phyloP scores from a whole-genome alignment of 2,888 invertebrate genomes.

The Euclidia mi region DNA sequence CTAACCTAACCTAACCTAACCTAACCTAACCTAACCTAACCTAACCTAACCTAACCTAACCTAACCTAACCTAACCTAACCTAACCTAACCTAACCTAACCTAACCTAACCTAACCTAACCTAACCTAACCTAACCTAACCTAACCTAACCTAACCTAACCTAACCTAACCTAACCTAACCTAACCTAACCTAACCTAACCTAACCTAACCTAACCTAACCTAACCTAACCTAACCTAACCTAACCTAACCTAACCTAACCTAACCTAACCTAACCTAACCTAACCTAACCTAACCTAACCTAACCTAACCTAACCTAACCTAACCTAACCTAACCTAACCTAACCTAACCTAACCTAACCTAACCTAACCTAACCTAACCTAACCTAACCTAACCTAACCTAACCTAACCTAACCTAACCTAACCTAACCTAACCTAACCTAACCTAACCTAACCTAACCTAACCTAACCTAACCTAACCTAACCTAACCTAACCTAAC shows the following conservation, averaged over 20 bases:
- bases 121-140: constrained; percentile 28
- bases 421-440: constrained; percentile 30
- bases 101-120: constrained; percentile 26
- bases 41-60: constrained; percentile 26
- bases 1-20: constrained; percentile 26
- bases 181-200: constrained; percentile 24
- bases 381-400: constrained; percentile 30
- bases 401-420: constrained; percentile 30
- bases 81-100: constrained; percentile 26
- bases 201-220: constrained; percentile 24
- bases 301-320: constrained; percentile 28
- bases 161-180: constrained; percentile 28
- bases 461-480: constrained; percentile 30
- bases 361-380: constrained; percentile 30
- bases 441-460: constrained; percentile 30
- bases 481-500: constrained; percentile 30
- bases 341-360: constrained; percentile 31
- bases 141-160: constrained; percentile 28
- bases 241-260: constrained; percentile 20
- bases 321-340: constrained; percentile 33
- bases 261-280: constrained; percentile 26
- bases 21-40: constrained; percentile 26
- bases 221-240: constrained; percentile 23
- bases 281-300: constrained; percentile 31
- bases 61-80: constrained; percentile 26